A percentile compares a stretch with the other conserved stretches of the same genome.
These are phyloP conservation scores for Onthophagus sagittarius DNA, from an alignment of 2,888 invertebrate genomes.

Conservation along the genomic window DNA sequence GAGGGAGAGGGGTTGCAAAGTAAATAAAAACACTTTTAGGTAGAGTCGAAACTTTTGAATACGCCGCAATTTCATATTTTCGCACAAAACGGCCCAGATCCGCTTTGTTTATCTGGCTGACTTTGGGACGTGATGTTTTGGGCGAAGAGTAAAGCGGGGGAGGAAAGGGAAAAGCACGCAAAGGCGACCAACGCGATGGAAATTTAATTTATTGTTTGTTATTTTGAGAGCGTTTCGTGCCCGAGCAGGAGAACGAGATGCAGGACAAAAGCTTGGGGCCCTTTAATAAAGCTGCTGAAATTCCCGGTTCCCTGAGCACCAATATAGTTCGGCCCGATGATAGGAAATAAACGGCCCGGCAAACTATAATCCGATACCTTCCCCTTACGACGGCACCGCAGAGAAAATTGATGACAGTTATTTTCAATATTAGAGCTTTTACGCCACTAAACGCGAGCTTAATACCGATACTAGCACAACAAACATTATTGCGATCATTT, in stretches of 20 bases:
- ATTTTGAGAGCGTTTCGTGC: background rate
- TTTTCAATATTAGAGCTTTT: background rate
- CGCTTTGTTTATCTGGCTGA: conserved; percentile 4
- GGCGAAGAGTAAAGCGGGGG: background rate
- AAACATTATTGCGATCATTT: background rate
- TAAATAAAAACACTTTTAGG: background rate
- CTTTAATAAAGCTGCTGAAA: conserved; percentile 7
- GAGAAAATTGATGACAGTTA: background rate
- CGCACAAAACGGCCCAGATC: background rate
- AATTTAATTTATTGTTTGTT: conserved; percentile 14
- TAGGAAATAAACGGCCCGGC: conserved; percentile 2
- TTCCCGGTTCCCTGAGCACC: conserved; percentile 1
- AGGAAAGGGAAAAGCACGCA: background rate
- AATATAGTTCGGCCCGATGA: background rate
- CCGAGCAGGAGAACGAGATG: conserved; percentile 1
- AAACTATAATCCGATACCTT: background rate
- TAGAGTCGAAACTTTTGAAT: background rate
- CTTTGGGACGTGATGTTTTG: background rate
- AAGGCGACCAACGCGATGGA: background rate
- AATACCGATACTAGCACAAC: background rate
- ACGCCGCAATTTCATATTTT: conserved; percentile 4
- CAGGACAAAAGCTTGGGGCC: conserved; percentile 6
- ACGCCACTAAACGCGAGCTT: background rate
- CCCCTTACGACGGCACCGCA: background rate
- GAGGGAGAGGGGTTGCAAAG: background rate